Evolutionary conservation across 2,797 vertebrate species (phyloP), one percentile per base, ranked within the genome.

Genomic region (Spinibarbus caldwelli): DNA sequence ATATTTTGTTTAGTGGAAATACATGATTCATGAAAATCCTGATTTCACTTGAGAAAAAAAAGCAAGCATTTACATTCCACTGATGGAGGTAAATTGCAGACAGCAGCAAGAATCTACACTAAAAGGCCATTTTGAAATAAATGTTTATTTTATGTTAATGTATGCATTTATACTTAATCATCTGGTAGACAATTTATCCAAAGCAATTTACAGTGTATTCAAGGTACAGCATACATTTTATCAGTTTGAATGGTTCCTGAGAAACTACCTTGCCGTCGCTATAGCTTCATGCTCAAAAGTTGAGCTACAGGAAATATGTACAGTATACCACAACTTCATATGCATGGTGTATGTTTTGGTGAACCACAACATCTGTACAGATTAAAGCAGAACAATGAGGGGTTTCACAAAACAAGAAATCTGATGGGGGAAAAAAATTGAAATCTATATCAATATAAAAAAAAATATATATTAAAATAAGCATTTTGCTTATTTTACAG

Each of bases 61-160:
- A 47, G 21, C 54, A 77, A 19, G 68, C 47, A 75, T 68, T 83
- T 75, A 8, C 7, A 45, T 71, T 43, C 12, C 31, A 64, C 79
- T 82, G 52, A 64, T 52, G 43, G 43, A 67, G 23, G 23, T 78
- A 45, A 78, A 78, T 73, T 82, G 45, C 8, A 59, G 41, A 64
- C 26, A 36, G 49, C 47, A 78, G 70, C 70, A n/a, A 29, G 12
- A 5, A 29, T 62, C 23, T 41, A n/a, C 36, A 43, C n/a, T 62
- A 29, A 78, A 43, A 59, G 29, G 9, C 38, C 59, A 75, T 31
- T 68, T 85, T 54, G 31, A 71, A 82, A 85, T 67, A 54, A 76
- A 66, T 23, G 12, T 62, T 52, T 15, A 14, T 85, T 84, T 82
- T 78, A 31, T 73, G 43, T 31, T 54, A 75, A 36, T 7, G 11